These are phyloP conservation scores for Sphyrna mokarran DNA, from an alignment of 2,113 vertebrate species.

Conservation along the genomic window DNA sequence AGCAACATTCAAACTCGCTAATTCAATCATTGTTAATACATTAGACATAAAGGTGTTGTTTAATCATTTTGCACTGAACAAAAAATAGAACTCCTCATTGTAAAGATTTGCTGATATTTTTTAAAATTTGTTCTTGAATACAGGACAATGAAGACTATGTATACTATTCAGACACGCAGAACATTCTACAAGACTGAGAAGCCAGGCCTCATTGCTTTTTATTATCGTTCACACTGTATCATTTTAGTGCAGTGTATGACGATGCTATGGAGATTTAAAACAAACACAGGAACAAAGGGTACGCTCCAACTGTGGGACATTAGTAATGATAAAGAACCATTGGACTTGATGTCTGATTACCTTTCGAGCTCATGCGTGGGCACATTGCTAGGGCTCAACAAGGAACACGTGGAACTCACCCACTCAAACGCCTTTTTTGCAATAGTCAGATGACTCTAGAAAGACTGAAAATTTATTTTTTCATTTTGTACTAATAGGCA, in stretches of 20 bases:
- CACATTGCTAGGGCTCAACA: not conserved
- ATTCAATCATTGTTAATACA: not conserved
- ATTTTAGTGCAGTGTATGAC: slow-evolving; percentile 10
- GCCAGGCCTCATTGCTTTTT: not conserved
- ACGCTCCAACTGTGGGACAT: slow-evolving; percentile 17
- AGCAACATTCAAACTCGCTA: not conserved
- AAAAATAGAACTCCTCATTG: not conserved
- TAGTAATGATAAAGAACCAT: not conserved
- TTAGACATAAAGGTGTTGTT: not conserved
- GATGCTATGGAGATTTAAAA: not conserved
- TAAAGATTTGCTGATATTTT: slow-evolving; percentile 29
- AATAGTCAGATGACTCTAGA: not conserved
- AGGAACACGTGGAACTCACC: not conserved
- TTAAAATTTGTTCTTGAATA: slow-evolving; percentile 28
- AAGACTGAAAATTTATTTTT: slow-evolving; percentile 32
- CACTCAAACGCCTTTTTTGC: not conserved
- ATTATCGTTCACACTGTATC: not conserved
- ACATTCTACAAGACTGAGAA: slow-evolving; percentile 47
- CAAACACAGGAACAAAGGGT: slow-evolving; percentile 3
- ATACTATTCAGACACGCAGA: slow-evolving; percentile 47
- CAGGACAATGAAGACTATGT: slow-evolving; percentile 46
- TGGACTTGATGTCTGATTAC: not conserved
- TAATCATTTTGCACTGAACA: not conserved
- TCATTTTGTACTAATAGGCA: slow-evolving; percentile 31
- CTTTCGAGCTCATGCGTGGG: not conserved